Evolutionary conservation across 2,113 vertebrate genomes (phyloP).

Genomic region (Microcebus tavaratra): DNA sequence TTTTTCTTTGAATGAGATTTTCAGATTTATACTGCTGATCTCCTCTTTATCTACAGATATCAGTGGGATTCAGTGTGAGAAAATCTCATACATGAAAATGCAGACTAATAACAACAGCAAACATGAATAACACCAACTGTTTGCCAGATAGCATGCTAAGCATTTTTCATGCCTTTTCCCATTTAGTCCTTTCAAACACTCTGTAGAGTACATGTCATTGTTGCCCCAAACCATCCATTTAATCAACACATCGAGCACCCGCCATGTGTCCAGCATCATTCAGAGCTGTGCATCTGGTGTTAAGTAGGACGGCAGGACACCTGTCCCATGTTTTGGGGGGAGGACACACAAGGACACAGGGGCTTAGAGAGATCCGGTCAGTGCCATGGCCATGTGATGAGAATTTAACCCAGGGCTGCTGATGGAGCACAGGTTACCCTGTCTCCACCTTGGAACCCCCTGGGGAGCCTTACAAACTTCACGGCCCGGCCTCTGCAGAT

Average conservation of each 20-base stretch:
- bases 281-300: not conserved
- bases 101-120: not conserved
- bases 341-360: not conserved
- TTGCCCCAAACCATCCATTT: not conserved
- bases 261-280: not conserved
- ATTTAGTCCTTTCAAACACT: not conserved
- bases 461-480: not conserved
- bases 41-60: not conserved
- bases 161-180: not conserved
- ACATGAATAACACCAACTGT: not conserved
- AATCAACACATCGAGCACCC: not conserved
- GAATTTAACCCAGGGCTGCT: not conserved
- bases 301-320: not conserved
- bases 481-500: not conserved
- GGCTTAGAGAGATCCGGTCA: not conserved
- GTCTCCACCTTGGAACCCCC: not conserved
- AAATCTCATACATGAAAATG: not conserved
- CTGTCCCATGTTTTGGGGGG: not conserved
- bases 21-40: not conserved
- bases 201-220: not conserved
- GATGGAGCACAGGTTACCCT: not conserved
- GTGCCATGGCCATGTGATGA: not conserved
- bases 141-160: not conserved
- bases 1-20: constrained; percentile 1
- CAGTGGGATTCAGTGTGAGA: not conserved